Evolutionary conservation across 2,888 invertebrate genomes (phyloP).

Genomic region (Conchocele bisecta): DNA sequence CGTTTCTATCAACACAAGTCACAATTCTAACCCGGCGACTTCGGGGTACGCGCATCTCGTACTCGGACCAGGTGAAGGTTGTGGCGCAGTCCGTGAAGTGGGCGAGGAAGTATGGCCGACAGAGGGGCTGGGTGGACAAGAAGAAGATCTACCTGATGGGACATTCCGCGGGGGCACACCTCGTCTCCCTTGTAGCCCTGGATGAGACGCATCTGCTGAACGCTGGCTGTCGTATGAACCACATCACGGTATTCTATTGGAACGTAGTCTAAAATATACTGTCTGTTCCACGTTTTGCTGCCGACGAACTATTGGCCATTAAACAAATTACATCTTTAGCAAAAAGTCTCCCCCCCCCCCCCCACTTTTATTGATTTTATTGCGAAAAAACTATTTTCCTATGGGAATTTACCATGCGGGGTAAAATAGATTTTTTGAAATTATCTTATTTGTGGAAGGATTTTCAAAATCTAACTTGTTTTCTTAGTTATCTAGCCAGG

Average conservation of each 20-base stretch:
- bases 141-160: constrained; percentile 67
- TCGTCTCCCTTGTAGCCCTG: constrained; percentile 55
- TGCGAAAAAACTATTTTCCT: too few species aligned
- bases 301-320: too few species aligned
- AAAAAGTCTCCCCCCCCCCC: neutral
- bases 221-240: constrained; percentile 28
- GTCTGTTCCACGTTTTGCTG: too few species aligned
- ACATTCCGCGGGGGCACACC: constrained; percentile 73
- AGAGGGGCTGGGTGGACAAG: constrained; percentile 23
- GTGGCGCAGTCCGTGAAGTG: constrained; percentile 55
- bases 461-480: too few species aligned
- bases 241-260: constrained; percentile 67
- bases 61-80: constrained; percentile 54
- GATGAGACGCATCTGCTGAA: constrained; percentile 29
- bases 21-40: constrained; percentile 47
- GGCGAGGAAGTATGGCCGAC: constrained; percentile 43
- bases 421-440: too few species aligned
- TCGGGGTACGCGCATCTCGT: constrained; percentile 9
- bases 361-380: too few species aligned
- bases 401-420: too few species aligned
- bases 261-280: too few species aligned
- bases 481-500: too few species aligned
- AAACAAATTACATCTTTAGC: too few species aligned
- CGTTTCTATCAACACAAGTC: constrained; percentile 46
- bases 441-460: too few species aligned